phyloP scores from a whole-genome alignment of 1,140 invertebrate species.

The Caerostris extrusa region DNA sequence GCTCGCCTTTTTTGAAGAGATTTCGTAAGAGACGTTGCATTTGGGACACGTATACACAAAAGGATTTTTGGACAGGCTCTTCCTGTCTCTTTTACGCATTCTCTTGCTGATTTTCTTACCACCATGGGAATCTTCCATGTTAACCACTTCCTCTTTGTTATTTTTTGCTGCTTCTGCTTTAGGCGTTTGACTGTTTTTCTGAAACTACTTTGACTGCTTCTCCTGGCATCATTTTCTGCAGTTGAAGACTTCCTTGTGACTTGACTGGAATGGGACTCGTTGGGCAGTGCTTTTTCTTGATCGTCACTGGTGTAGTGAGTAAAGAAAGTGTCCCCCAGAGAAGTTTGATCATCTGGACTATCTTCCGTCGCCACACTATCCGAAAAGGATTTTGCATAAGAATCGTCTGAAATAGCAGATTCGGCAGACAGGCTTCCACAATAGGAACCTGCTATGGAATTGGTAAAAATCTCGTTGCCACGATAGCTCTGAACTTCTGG shows the following conservation, averaged over 20 bases:
- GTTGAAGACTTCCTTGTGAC: not conserved
- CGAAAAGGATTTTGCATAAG: not conserved
- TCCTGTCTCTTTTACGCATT: constrained; percentile 26
- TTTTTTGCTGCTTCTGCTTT: not conserved
- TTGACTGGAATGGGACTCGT: not conserved
- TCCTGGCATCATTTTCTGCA: not conserved
- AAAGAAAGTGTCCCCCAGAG: constrained; percentile 59
- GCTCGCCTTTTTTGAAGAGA: not conserved
- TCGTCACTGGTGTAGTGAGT: not conserved
- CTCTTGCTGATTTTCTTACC: not conserved
- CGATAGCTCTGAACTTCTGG: not conserved
- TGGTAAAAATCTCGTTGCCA: not conserved
- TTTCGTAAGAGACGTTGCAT: constrained; percentile 52
- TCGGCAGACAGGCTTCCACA: not conserved
- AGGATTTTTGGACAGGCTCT: not conserved
- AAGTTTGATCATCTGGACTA: not conserved
- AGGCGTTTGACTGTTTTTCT: not conserved
- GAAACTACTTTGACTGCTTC: not conserved
- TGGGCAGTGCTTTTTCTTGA: not conserved
- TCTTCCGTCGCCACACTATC: not conserved
- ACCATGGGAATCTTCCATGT: not conserved
- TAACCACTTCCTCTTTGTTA: not conserved
- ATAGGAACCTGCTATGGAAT: not conserved
- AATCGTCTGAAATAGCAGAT: not conserved
- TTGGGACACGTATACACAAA: constrained; percentile 15